These are phyloP conservation scores for Bhutanitis thaidina DNA, from an alignment of 2,888 invertebrate genomes.

Conservation along the genomic window DNA sequence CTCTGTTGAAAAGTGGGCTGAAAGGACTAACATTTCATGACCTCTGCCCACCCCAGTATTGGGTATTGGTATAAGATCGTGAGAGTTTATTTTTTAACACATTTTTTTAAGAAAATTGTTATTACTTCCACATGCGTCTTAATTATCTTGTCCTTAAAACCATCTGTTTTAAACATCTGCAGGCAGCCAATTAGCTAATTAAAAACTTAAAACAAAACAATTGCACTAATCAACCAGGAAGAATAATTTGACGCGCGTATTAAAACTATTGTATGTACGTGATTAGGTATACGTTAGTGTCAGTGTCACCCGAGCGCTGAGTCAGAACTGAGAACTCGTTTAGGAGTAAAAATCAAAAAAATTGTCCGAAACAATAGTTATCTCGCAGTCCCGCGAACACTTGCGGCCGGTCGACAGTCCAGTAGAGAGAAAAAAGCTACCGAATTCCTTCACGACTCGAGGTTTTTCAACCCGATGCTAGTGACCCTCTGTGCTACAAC, in stretches of 20 bases:
- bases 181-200: neutral
- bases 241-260: neutral
- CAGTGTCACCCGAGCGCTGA: conserved; percentile 1
- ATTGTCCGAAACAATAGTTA: conserved; percentile 27
- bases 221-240: conserved; percentile 7
- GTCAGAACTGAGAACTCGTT: conserved; percentile 15
- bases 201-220: conserved; percentile 8
- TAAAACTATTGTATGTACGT: conserved; percentile 7
- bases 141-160: no score
- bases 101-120: no score
- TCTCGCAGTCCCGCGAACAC: conserved; percentile 11
- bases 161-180: neutral
- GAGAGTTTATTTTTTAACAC: no score
- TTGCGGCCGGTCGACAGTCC: conserved; percentile 30
- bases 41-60: no score
- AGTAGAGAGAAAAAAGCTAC: conserved; percentile 34
- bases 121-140: no score
- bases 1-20: no score
- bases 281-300: conserved; percentile 3
- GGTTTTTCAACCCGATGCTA: conserved; percentile 48
- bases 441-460: conserved; percentile 55
- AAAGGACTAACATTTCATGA: no score
- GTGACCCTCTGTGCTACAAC: conserved; percentile 1
- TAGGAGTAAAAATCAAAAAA: conserved; percentile 20
- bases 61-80: no score